Percentiles rank a stretch among this genome's conserved stretches.
Evolutionary conservation across 2,797 vertebrate genomes (phyloP).

Genomic region (Distichodus sexfasciatus): DNA sequence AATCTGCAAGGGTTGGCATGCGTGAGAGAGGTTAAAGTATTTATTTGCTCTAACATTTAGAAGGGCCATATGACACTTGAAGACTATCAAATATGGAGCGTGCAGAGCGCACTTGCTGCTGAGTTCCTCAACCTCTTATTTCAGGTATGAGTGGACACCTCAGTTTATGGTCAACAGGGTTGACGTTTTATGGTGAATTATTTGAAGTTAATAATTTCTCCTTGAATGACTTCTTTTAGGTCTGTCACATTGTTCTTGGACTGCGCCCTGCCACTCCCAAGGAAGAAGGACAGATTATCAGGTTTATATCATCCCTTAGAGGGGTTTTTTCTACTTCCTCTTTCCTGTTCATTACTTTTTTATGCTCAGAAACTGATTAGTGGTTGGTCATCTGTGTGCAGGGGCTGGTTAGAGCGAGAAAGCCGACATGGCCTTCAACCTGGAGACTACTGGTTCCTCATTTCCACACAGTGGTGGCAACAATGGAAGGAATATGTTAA

Average conservation of each 20-base stretch:
- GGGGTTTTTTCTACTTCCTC: neutral
- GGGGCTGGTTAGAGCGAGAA: constrained; percentile 96
- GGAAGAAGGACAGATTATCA: constrained; percentile 97
- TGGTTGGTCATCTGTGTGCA: constrained; percentile 55
- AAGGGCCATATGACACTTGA: constrained; percentile 93
- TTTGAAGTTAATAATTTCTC: neutral
- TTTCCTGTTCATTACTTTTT: neutral
- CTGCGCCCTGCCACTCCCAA: constrained; percentile 92
- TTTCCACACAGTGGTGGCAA: constrained; percentile 97
- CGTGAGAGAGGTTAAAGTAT: constrained; percentile 1
- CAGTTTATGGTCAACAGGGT: neutral
- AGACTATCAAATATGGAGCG: constrained; percentile 99
- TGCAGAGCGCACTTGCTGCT: constrained; percentile 95
- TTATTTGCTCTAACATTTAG: constrained; percentile 62
- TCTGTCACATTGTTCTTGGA: constrained; percentile 97
- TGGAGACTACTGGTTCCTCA: constrained; percentile 96
- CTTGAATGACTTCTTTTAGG: constrained; percentile 68
- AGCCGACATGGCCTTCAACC: constrained; percentile 92
- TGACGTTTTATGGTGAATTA: neutral
- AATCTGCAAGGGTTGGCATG: neutral
- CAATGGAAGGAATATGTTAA: constrained; percentile 98
- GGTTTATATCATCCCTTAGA: constrained; percentile 68
- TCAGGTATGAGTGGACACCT: constrained; percentile 76
- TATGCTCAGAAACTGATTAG: constrained; percentile 15
- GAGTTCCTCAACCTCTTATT: constrained; percentile 98